Percentiles rank a stretch among this genome's conserved stretches.
These are phyloP conservation scores for Nicator chloris DNA, from an alignment of 2,113 vertebrate species.

Conservation along the genomic window DNA sequence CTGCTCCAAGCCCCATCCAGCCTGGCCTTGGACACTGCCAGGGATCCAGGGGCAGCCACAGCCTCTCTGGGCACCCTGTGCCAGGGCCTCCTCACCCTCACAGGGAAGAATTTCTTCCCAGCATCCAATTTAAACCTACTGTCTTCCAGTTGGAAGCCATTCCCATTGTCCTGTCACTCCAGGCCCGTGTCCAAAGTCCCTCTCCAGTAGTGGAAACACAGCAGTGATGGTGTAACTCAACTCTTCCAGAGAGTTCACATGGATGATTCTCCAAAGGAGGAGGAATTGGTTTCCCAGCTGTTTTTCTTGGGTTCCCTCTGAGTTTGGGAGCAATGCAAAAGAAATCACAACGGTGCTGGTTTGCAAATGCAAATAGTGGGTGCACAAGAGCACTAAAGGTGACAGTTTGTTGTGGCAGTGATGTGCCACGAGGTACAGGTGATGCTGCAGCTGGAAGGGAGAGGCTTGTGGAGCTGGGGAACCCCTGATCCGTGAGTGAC, in stretches of 20 bases:
- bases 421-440: accelerated
- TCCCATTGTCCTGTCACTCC: background rate
- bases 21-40: background rate
- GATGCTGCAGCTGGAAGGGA: background rate
- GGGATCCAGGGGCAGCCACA: background rate
- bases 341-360: background rate
- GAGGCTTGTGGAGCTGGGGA: background rate
- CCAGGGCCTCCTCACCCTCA: accelerated
- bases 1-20: accelerated
- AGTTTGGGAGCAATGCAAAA: background rate
- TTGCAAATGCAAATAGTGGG: background rate
- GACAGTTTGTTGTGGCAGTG: background rate
- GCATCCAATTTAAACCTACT: background rate
- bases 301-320: background rate
- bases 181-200: background rate
- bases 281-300: background rate
- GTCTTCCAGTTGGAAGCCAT: background rate
- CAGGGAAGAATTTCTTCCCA: background rate
- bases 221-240: background rate
- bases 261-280: background rate
- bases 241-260: background rate
- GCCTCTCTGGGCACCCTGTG: background rate
- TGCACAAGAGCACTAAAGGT: background rate
- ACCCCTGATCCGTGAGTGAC: accelerated
- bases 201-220: background rate